Percentiles rank a stretch among this genome's conserved stretches.
phyloP scores from a whole-genome alignment of 2,797 vertebrate species.

The Chloroceryle amazona region DNA sequence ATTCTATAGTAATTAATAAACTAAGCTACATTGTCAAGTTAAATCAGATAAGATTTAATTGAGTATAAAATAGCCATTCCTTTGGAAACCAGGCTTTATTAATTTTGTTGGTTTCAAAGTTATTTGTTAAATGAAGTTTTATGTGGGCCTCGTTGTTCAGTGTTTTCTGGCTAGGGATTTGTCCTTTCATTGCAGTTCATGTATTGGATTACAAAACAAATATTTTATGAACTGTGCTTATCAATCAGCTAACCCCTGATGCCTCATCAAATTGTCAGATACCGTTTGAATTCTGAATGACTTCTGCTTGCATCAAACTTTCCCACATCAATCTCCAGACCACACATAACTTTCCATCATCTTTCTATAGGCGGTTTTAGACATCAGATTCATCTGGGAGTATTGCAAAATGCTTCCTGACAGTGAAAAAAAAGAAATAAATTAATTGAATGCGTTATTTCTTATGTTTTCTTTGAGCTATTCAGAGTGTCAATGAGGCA shows the following conservation, averaged over 20 bases:
- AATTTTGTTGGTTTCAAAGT: neutral
- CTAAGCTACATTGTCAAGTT: neutral
- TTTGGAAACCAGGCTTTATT: neutral
- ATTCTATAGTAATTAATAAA: neutral
- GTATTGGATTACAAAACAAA: neutral
- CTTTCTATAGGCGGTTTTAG: neutral
- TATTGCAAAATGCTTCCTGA: neutral
- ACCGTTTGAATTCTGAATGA: neutral
- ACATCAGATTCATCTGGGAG: neutral
- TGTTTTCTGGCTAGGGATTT: neutral
- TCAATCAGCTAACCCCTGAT: neutral
- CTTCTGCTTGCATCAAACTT: neutral
- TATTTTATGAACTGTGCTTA: neutral
- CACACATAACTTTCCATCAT: neutral
- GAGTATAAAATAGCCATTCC: neutral
- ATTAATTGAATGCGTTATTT: rapidly evolving
- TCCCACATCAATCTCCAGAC: neutral
- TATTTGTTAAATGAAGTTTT: neutral
- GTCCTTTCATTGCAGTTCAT: neutral
- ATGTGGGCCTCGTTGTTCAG: neutral
- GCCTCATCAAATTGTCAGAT: neutral
- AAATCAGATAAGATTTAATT: neutral
- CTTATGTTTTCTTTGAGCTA: neutral
- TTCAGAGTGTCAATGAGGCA: neutral
- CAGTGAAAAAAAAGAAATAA: slow-evolving; percentile 27